Conservation (phyloP, 2,797 vertebrate species). For the Acanthurus tractus region DNA sequence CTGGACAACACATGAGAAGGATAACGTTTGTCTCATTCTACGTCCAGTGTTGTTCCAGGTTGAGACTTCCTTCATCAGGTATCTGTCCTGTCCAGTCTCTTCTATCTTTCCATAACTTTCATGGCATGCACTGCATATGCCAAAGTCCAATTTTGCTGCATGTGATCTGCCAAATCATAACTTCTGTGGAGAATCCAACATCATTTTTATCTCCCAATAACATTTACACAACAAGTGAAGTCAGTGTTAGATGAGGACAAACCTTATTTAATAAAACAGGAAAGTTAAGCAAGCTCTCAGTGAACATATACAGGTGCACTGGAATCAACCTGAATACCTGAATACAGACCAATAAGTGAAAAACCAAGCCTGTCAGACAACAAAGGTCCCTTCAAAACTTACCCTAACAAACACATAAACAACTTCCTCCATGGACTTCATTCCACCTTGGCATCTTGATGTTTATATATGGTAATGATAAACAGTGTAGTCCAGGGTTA, state of each 20-base stretch:
- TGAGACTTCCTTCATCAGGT: constrained; percentile 24
- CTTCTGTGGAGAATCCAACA: background rate
- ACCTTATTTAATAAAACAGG: background rate
- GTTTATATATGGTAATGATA: constrained; percentile 41
- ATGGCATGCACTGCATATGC: too few species aligned
- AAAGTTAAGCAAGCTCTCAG: too few species aligned
- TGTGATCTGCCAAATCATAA: too few species aligned
- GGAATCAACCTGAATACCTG: background rate
- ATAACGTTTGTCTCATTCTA: constrained; percentile 20
- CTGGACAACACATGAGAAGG: constrained; percentile 11
- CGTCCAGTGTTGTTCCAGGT: constrained; percentile 13
- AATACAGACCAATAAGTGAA: background rate
- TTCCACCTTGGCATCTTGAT: constrained; percentile 10
- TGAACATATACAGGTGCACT: background rate
- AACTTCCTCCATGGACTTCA: too few species aligned
- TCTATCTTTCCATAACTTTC: too few species aligned
- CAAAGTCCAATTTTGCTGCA: too few species aligned
- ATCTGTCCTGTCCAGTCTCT: background rate
- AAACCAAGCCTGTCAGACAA: background rate
- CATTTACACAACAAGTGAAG: constrained; percentile 9
- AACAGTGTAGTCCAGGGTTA: constrained; percentile 23
- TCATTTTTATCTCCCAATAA: background rate
- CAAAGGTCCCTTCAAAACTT: too few species aligned
- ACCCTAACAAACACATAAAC: too few species aligned
- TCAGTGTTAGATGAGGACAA: background rate